Conservation (phyloP, 2,797 vertebrate species). For the Anas flavirostris region DNA sequence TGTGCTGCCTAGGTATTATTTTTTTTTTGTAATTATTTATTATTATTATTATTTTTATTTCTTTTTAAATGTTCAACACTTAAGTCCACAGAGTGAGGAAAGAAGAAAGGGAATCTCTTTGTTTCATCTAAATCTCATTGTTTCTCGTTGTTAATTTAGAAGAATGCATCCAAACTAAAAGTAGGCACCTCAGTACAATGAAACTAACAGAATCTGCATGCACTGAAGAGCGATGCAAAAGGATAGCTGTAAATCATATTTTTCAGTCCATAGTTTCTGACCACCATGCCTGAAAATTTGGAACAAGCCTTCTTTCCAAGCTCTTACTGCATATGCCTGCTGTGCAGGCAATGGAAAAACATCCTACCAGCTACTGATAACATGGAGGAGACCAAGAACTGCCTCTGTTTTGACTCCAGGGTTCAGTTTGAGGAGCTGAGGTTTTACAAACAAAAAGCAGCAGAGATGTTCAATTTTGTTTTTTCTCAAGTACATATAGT, state of each 20-base stretch:
- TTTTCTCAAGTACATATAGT: accelerated
- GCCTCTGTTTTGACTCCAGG: not conserved
- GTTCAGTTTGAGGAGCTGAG: not conserved
- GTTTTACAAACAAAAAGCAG: not conserved
- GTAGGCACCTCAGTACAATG: not conserved
- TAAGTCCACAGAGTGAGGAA: not conserved
- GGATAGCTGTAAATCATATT: not conserved
- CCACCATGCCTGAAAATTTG: not conserved
- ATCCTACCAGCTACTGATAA: not conserved
- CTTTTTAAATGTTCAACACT: not conserved
- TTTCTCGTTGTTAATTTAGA: not conserved
- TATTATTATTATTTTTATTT: no score
- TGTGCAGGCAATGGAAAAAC: not conserved
- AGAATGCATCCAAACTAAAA: not conserved
- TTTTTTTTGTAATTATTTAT: not conserved
- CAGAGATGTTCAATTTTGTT: not conserved
- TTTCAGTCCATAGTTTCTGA: not conserved
- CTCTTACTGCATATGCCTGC: not conserved
- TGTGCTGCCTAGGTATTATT: not conserved
- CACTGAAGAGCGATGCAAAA: not conserved
- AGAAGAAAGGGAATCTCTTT: not conserved
- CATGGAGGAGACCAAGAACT: not conserved
- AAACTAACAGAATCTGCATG: not conserved
- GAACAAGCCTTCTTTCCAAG: not conserved
- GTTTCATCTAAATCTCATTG: not conserved